phyloP scores from a whole-genome alignment of 92 coral and sea anemone genomes.

The Palythoa heliodiscus region DNA sequence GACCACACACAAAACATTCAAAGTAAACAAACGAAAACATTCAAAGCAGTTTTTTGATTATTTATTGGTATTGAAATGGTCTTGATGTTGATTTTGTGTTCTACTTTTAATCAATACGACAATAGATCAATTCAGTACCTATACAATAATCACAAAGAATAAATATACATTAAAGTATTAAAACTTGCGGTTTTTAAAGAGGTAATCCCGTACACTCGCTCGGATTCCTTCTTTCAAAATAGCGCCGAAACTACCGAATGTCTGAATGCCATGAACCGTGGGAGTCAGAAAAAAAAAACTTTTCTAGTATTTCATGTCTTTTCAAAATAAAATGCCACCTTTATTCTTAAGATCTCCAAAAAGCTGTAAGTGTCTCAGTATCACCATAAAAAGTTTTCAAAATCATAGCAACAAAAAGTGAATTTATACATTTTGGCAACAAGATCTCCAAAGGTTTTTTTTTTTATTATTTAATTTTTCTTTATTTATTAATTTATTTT shows the following conservation, averaged over 20 bases:
- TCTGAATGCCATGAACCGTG: neutral
- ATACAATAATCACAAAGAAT: no score
- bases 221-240: neutral
- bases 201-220: neutral
- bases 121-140: no score
- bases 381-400: no score
- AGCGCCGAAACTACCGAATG: neutral
- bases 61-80: no score
- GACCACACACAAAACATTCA: conserved; percentile 14
- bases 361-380: no score
- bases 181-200: neutral
- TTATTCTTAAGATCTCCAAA: neutral
- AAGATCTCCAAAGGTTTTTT: no score
- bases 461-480: no score
- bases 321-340: neutral
- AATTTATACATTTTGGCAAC: no score
- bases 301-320: neutral
- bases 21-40: conserved; percentile 1
- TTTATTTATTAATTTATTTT: no score
- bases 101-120: neutral
- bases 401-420: no score
- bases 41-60: neutral
- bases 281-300: neutral
- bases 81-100: neutral
- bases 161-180: no score